phyloP scores from a whole-genome alignment of 2,888 invertebrate genomes.

The Venusia cambrica region DNA sequence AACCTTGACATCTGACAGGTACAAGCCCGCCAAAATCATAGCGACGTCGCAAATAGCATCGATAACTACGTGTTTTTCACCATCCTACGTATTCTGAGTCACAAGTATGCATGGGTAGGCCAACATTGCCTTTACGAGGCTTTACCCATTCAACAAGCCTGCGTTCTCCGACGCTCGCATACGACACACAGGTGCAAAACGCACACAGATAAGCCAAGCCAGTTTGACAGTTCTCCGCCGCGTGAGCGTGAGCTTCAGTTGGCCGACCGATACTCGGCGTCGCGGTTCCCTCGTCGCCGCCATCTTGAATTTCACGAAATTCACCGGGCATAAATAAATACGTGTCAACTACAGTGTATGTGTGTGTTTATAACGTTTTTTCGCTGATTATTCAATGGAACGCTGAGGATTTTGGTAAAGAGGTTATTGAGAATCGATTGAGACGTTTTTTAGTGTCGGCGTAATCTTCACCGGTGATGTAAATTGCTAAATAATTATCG shows the following conservation, averaged over 20 bases:
- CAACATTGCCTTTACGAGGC: conserved; percentile 31
- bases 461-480: conserved; percentile 50
- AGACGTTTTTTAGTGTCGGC: conserved; percentile 28
- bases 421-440: conserved; percentile 20
- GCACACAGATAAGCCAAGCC: conserved; percentile 54
- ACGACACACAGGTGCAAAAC: conserved; percentile 31
- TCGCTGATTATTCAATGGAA: conserved; percentile 26
- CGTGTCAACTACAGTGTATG: conserved; percentile 61
- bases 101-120: conserved; percentile 33
- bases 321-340: conserved; percentile 65
- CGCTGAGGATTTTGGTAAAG: conserved; percentile 26
- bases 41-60: conserved; percentile 30
- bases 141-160: conserved; percentile 70
- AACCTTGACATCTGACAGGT: conserved; percentile 37
- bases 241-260: conserved; percentile 66
- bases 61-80: conserved; percentile 47
- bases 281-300: conserved; percentile 62
- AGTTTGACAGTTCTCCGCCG: conserved; percentile 74
- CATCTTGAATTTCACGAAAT: conserved; percentile 57
- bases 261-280: conserved; percentile 75
- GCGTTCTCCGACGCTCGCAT: conserved; percentile 34
- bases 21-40: conserved; percentile 23
- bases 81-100: conserved; percentile 53
- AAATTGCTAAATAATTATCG: conserved; percentile 69
- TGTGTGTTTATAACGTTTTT: conserved; percentile 39